Conservation (phyloP, 2,888 invertebrate genomes). For the Lasioglossum pauxillum region DNA sequence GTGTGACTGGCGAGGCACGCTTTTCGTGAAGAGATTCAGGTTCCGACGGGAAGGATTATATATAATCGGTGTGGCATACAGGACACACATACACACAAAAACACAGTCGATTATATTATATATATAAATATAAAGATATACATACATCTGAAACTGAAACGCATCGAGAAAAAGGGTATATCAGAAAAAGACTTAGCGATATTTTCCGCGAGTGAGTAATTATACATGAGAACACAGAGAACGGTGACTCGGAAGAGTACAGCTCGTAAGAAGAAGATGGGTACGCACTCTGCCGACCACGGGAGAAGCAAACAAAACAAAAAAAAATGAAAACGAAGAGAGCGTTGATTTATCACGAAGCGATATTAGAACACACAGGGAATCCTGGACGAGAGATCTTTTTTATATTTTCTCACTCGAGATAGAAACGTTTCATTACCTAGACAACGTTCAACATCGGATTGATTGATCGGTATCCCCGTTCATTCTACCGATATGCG, state of each 20-base stretch:
- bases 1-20: slow-evolving; percentile 48
- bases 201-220: slow-evolving; percentile 62
- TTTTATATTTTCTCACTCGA: slow-evolving; percentile 67
- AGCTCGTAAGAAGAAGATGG: slow-evolving; percentile 62
- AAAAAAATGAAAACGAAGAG: slow-evolving; percentile 13
- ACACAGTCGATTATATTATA: slow-evolving; percentile 20
- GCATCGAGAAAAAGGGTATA: slow-evolving; percentile 22
- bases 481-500: slow-evolving; percentile 6
- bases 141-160: slow-evolving; percentile 23
- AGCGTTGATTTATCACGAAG: background rate
- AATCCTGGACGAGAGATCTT: slow-evolving; percentile 45
- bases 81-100: background rate
- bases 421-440: slow-evolving; percentile 29
- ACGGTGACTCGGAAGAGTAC: slow-evolving; percentile 64
- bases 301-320: slow-evolving; percentile 15
- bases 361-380: background rate
- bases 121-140: background rate
- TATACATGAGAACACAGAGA: slow-evolving; percentile 16
- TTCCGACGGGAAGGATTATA: slow-evolving; percentile 43
- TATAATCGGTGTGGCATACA: slow-evolving; percentile 12
- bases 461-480: slow-evolving; percentile 26
- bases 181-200: slow-evolving; percentile 58
- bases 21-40: slow-evolving; percentile 47
- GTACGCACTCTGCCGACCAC: slow-evolving; percentile 45
- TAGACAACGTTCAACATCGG: slow-evolving; percentile 29